These are phyloP conservation scores for Calliscelio sp. DNA, from an alignment of 2,888 invertebrate genomes.

Conservation along the genomic window DNA sequence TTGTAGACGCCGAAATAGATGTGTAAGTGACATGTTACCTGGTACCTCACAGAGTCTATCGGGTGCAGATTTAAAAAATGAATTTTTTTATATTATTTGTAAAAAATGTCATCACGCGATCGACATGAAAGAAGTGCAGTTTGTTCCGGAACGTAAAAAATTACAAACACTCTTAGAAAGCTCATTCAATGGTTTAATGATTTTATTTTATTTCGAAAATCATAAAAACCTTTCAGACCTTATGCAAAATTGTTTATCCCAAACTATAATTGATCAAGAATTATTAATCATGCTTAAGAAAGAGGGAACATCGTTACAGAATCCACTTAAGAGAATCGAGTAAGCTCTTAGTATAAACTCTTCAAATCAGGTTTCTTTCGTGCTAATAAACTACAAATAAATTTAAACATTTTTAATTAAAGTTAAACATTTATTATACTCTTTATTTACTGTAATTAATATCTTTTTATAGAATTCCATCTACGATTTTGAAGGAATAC, in stretches of 20 bases:
- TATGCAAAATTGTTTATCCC: slow-evolving; percentile 9
- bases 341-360: slow-evolving; percentile 5
- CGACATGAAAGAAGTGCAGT: not conserved
- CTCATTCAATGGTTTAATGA: not conserved
- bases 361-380: no score
- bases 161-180: not conserved
- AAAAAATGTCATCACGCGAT: not conserved
- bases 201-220: slow-evolving; percentile 1
- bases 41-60: no score
- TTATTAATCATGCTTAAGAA: not conserved
- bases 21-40: no score
- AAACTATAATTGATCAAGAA: slow-evolving; percentile 21
- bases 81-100: not conserved
- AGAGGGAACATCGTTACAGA: not conserved
- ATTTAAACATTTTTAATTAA: no score
- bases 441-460: not conserved
- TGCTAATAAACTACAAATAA: no score
- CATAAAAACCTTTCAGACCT: not conserved
- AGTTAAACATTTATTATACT: no score
- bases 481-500: not conserved
- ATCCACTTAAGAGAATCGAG: slow-evolving; percentile 15
- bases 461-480: slow-evolving; percentile 1
- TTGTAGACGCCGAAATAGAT: no score
- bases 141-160: not conserved
- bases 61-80: no score